phyloP scores from a whole-genome alignment of 2,113 vertebrate species.

The Chloropsis cyanopogon region DNA sequence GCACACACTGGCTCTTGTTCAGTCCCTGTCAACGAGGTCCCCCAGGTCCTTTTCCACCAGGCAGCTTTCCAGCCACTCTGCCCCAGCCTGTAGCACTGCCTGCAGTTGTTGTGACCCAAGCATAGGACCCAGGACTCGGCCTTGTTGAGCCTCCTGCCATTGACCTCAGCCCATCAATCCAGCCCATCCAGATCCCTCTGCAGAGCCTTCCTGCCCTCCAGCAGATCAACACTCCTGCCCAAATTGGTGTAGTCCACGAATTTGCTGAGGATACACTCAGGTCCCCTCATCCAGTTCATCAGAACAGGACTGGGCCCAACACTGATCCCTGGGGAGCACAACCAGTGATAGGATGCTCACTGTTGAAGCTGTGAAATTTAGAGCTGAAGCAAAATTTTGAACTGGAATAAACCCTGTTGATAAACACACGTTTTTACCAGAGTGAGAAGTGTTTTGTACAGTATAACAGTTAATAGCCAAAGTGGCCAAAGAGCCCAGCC shows the following conservation, averaged over 20 bases:
- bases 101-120: background rate
- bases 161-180: background rate
- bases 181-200: background rate
- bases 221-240: background rate
- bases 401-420: background rate
- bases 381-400: background rate
- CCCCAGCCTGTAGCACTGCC: background rate
- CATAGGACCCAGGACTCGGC: background rate
- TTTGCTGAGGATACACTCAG: background rate
- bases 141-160: background rate
- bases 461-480: background rate
- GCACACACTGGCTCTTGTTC: background rate
- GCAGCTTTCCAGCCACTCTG: background rate
- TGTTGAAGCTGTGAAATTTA: no score
- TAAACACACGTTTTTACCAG: fast-evolving
- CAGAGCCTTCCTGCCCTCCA: background rate
- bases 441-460: background rate
- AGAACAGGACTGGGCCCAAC: background rate
- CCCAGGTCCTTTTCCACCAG: background rate
- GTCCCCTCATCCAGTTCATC: background rate
- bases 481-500: background rate
- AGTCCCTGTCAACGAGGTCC: fast-evolving
- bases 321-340: background rate
- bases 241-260: background rate
- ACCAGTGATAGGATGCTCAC: background rate